Base-by-base conservation (phyloP, 1,140 invertebrate species). In the Hyphantria cunea region DNA sequence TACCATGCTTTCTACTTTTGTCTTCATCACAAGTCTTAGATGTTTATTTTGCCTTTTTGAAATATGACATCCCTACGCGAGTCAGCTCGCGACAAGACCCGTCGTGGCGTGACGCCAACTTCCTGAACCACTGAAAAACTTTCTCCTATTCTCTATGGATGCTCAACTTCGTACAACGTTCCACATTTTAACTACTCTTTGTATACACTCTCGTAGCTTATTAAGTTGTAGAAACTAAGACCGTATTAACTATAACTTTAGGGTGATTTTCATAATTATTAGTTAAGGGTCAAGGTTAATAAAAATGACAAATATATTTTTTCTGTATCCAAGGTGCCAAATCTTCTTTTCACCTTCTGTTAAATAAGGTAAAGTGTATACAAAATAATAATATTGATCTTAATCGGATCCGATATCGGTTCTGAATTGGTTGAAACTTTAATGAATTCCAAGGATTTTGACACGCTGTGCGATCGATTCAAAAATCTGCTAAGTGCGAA, bases 101-200 rank as follows among this genome's bases (percentile, higher is more conserved):
- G 53, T 54, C 52, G 42, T 56, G 53, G 53, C 53, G 53, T 42
- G 32, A 25, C 42, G 53, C 53, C 53, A 56, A 56, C 42, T 56
- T 56, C 53, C 53, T 56, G 42, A 56, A 56, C 53, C 53, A 56
- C 53, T 56, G 53, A 56, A 56, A 55, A 56, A 56, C 53, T 56
- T 56, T 56, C 53, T 13, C 53, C 41, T 34, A 42, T 47, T 45
- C 53, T 56, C 47, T 41, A 56, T 45, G 44, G 31, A 31, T 56
- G 41, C 45, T 32, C 53, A 45, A 25, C 31, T 25, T 47, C 45
- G 42, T 32, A 34, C 53, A 56, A 3, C 47, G 15, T 45, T 31
- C 42, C 53, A 44, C 41, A 45, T 56, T 56, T 47, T 31, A 56
- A 45, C 8, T 10, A 37, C 34, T 11, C 8, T 37, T 37, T 37